A percentile compares a stretch with the other conserved stretches of the same genome.
phyloP scores from a whole-genome alignment of 2,797 vertebrate genomes.

The Sebastolobus alascanus region DNA sequence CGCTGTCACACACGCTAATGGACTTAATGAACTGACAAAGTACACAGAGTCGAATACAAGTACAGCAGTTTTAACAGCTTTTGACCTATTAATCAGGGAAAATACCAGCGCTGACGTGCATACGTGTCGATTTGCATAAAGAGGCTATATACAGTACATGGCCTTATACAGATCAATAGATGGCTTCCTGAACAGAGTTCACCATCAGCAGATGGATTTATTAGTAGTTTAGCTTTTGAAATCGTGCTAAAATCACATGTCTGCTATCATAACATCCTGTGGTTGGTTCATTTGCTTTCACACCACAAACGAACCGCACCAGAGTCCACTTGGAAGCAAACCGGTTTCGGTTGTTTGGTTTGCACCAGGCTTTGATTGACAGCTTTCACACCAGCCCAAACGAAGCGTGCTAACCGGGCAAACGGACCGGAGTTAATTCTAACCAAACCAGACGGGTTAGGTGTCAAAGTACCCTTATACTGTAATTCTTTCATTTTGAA shows the following conservation, averaged over 20 bases:
- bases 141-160: not conserved
- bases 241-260: too few relatives aligned
- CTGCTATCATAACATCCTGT: too few relatives aligned
- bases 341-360: not conserved
- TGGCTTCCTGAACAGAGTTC: not conserved
- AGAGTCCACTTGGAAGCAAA: too few relatives aligned
- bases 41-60: not conserved
- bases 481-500: slow-evolving; percentile 8
- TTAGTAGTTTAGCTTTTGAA: too few relatives aligned
- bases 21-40: not conserved
- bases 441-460: not conserved
- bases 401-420: not conserved
- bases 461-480: too few relatives aligned
- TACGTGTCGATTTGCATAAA: not conserved
- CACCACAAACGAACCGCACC: not conserved
- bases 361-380: too few relatives aligned
- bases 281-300: not conserved
- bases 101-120: not conserved
- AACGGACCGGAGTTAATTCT: not conserved
- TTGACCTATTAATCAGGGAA: not conserved
- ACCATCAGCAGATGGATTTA: too few relatives aligned
- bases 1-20: not conserved
- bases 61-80: not conserved
- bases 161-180: not conserved
- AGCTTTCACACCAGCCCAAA: not conserved